Base-by-base conservation (phyloP, 1,140 invertebrate species). In the Drosophila pallidifrons region DNA sequence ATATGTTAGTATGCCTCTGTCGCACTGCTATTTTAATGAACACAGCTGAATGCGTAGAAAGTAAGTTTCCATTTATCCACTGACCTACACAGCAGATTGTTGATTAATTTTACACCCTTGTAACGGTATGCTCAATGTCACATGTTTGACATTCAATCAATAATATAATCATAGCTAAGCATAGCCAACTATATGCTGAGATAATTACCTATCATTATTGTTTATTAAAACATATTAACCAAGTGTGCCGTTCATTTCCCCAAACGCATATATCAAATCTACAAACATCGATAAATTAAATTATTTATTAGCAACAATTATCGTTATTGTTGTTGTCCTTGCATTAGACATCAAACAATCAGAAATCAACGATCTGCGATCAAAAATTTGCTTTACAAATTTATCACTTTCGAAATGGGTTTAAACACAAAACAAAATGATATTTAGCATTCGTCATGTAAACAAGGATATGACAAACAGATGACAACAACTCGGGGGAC, bases 181-280 rank as follows among this genome's bases (percentile, higher is more conserved):
- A 45, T 32, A 20, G 13, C 65, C 49, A 67, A 28, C 28, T 57
- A 15, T 38, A 11, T 52, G 20, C 46, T 10, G 28, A 52, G 52
- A 65, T 87, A 87, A 87, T 87, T 87, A 80, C 75, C 83, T 80
- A 81, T 79, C 68, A 87, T 87, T 87, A 88, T 74, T 74, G 77
- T 70, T 83, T 63, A 47, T 55, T 51, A 63, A 68, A 76, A 72
- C 72, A 87, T 65, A 86, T 78, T 86, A 75, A 52, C 35, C 65
- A 43, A 55, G 55, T 28, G 63, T 41, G 54, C 38, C 52, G 70
- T 67, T 77, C 75, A 75, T 72, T 82, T 77, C 69, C 66, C 61
- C 75, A 49, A 70, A 35, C 35, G 28, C 25, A 25, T 38, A 15
- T 54, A 41, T 49, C 11, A 16, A 8, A 63, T 63, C 28, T 20